Conservation (phyloP, 2,797 vertebrate species). For the Sebastes reedi region DNA sequence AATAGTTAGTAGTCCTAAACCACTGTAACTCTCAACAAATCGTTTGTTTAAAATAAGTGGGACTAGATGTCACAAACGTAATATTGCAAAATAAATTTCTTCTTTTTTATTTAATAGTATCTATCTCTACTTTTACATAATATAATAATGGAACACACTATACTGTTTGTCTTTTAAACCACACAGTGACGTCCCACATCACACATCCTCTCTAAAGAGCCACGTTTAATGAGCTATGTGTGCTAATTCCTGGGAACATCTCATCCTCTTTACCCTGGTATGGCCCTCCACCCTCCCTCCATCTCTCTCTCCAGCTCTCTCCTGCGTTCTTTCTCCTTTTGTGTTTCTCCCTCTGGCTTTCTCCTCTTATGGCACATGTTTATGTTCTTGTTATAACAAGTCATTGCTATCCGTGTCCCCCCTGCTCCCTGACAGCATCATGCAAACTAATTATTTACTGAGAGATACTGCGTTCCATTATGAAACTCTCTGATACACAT, state of each 20-base stretch:
- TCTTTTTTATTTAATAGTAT: background rate
- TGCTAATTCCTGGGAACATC: constrained; percentile 50
- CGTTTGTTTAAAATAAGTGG: background rate
- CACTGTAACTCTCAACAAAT: background rate
- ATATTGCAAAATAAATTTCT: background rate
- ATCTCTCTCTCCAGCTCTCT: background rate
- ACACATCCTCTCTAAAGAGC: constrained; percentile 49
- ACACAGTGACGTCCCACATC: constrained; percentile 2
- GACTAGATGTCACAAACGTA: background rate
- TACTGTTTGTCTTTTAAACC: background rate
- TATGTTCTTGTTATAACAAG: constrained; percentile 36
- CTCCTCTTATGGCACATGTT: background rate
- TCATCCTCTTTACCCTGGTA: background rate
- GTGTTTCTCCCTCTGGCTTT: constrained; percentile 10
- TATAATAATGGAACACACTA: background rate
- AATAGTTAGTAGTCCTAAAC: background rate
- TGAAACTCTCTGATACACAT: constrained; percentile 8
- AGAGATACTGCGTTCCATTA: constrained; percentile 9
- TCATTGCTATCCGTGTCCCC: constrained; percentile 18
- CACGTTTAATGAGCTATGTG: constrained; percentile 25
- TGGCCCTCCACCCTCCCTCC: background rate
- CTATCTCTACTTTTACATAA: background rate
- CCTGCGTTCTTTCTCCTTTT: constrained; percentile 12
- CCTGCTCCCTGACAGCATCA: constrained; percentile 36
- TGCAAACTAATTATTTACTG: constrained; percentile 55